These are phyloP conservation scores for Tillus elongatus DNA, from an alignment of 2,888 invertebrate species.

Conservation along the genomic window DNA sequence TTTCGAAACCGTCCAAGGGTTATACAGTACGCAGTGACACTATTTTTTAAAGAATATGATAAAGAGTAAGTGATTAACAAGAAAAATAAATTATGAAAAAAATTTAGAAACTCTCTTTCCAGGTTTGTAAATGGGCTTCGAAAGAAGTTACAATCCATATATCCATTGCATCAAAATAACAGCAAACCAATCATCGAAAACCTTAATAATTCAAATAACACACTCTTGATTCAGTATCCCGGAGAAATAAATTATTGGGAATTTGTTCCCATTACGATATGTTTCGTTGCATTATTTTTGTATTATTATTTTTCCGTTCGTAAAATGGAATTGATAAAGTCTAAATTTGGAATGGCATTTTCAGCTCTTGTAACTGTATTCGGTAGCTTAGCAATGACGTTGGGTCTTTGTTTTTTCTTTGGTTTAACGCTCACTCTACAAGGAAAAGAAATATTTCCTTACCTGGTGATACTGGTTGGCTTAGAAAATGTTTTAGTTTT, in stretches of 20 bases:
- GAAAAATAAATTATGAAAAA: slow-evolving; percentile 1
- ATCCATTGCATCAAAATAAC: slow-evolving; percentile 58
- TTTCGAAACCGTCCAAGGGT: slow-evolving; percentile 74
- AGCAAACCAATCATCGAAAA: slow-evolving; percentile 16
- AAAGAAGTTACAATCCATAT: slow-evolving; percentile 57
- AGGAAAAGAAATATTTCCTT: slow-evolving; percentile 89
- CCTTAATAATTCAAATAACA: slow-evolving; percentile 35
- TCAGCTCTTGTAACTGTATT: slow-evolving; percentile 82
- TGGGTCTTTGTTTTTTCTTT: slow-evolving; percentile 80
- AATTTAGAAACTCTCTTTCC: slow-evolving; percentile 33
- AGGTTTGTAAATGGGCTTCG: slow-evolving; percentile 70
- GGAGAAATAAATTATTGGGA: slow-evolving; percentile 79
- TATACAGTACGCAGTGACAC: slow-evolving; percentile 82
- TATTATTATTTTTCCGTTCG: slow-evolving; percentile 93
- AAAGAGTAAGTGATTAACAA: slow-evolving; percentile 50
- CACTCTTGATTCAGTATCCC: slow-evolving; percentile 77
- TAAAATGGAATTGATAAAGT: slow-evolving; percentile 89
- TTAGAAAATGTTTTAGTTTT: slow-evolving; percentile 85
- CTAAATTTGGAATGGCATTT: slow-evolving; percentile 77
- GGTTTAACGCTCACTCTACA: slow-evolving; percentile 73
- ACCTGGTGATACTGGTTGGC: slow-evolving; percentile 88
- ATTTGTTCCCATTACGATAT: slow-evolving; percentile 72
- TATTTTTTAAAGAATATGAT: slow-evolving; percentile 74
- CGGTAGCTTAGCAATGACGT: slow-evolving; percentile 84
- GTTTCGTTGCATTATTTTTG: slow-evolving; percentile 77